Percentiles rank a stretch among this genome's conserved stretches.
phyloP scores from a whole-genome alignment of 2,888 invertebrate genomes.

The Antitype chi region DNA sequence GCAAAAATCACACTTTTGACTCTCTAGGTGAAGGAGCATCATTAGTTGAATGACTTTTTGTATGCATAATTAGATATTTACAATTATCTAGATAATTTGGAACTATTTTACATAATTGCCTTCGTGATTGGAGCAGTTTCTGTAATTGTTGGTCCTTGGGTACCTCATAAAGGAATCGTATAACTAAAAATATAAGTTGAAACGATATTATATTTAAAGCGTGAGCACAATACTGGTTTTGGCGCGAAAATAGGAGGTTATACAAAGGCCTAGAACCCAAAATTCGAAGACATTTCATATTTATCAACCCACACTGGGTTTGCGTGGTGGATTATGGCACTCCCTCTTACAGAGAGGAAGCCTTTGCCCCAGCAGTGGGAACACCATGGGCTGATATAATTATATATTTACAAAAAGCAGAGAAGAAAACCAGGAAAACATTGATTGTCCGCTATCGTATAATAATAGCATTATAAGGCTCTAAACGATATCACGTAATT shows the following conservation, averaged over 20 bases:
- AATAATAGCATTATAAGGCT: background rate
- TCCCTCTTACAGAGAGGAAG: no score
- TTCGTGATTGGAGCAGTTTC: background rate
- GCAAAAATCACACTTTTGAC: conserved; percentile 51
- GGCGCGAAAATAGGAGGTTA: background rate
- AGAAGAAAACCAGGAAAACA: background rate
- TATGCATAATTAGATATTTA: conserved; percentile 12
- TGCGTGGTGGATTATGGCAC: no score
- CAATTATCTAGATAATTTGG: conserved; percentile 15
- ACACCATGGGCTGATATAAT: no score
- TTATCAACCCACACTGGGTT: no score
- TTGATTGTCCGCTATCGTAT: background rate
- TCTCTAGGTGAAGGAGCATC: conserved; percentile 28
- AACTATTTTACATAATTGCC: conserved; percentile 16
- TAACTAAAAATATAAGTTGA: background rate
- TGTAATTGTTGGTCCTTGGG: background rate
- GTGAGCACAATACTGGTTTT: background rate
- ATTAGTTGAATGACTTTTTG: conserved; percentile 29
- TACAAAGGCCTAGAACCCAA: no score
- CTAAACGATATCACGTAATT: background rate
- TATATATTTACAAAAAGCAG: no score
- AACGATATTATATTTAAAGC: no score
- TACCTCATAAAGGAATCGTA: background rate
- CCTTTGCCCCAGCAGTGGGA: no score
- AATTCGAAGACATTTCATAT: no score